Conservation (phyloP, 2,888 invertebrate species). For the Mellilla xanthometata region DNA sequence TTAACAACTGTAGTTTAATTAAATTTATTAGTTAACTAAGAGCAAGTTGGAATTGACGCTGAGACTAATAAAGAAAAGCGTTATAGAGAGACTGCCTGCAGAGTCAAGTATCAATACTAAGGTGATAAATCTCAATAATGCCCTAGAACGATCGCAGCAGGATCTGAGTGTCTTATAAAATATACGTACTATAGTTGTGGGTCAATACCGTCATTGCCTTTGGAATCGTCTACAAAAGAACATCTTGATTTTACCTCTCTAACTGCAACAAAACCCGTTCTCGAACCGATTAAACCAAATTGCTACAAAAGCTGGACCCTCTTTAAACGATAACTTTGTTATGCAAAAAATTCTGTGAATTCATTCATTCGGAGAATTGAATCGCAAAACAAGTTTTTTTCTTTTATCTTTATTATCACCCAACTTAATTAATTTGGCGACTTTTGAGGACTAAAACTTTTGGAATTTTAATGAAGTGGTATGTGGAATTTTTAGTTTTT, state of each 20-base stretch:
- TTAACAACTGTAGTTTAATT: constrained; percentile 3
- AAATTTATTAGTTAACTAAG: constrained; percentile 7
- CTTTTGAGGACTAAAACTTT: not conserved
- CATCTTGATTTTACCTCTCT: constrained; percentile 45
- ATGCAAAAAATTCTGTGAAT: constrained; percentile 46
- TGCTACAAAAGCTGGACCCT: constrained; percentile 30
- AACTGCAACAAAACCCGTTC: constrained; percentile 36
- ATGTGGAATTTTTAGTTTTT: no score
- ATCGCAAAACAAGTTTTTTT: constrained; percentile 36
- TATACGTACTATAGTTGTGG: constrained; percentile 25
- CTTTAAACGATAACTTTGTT: constrained; percentile 43
- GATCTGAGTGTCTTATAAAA: constrained; percentile 32
- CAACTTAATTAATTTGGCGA: constrained; percentile 4
- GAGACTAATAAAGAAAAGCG: constrained; percentile 40
- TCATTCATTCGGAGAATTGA: constrained; percentile 40
- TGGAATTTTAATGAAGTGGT: not conserved
- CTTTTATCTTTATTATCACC: constrained; percentile 5
- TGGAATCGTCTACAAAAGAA: constrained; percentile 37
- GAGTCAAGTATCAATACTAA: constrained; percentile 45
- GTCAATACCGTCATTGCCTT: constrained; percentile 47
- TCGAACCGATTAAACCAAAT: constrained; percentile 33
- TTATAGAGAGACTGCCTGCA: constrained; percentile 40
- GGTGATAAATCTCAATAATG: constrained; percentile 50
- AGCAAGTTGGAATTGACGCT: constrained; percentile 26
- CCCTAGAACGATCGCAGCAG: constrained; percentile 49